A percentile compares a stretch with the other conserved stretches of the same genome.
These are phyloP conservation scores for Chaetodon trifascialis DNA, from an alignment of 2,113 vertebrate genomes.

Conservation along the genomic window DNA sequence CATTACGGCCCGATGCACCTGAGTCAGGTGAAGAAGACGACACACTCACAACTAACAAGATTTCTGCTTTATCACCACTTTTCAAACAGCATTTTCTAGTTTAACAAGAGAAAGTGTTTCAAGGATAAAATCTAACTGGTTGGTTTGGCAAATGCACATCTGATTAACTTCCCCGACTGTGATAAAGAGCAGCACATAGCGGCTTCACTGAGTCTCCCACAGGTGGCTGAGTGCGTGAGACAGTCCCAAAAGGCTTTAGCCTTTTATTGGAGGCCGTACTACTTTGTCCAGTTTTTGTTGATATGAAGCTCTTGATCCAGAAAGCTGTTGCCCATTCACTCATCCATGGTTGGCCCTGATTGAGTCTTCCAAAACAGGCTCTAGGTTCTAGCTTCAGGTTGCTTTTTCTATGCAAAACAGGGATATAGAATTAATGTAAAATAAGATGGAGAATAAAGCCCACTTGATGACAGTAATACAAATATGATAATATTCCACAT, in stretches of 20 bases:
- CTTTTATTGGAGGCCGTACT: neutral
- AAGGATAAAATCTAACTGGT: neutral
- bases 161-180: neutral
- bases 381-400: neutral
- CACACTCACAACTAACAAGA: neutral
- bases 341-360: neutral
- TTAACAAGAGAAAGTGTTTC: neutral
- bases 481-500: too few species aligned
- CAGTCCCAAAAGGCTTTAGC: too few species aligned
- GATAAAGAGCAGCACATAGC: neutral
- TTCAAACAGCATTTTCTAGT: neutral
- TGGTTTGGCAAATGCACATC: neutral
- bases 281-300: neutral
- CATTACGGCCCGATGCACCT: neutral
- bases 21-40: neutral
- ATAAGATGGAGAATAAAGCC: too few species aligned
- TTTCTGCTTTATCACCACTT: neutral
- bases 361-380: neutral
- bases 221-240: neutral
- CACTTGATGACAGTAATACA: too few species aligned
- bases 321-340: neutral
- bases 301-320: neutral
- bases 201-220: neutral
- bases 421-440: too few species aligned
- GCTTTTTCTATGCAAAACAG: neutral